A percentile compares a stretch with the other conserved stretches of the same genome.
Conservation (phyloP, 2,888 invertebrate genomes). For the Drosophila dives region DNA sequence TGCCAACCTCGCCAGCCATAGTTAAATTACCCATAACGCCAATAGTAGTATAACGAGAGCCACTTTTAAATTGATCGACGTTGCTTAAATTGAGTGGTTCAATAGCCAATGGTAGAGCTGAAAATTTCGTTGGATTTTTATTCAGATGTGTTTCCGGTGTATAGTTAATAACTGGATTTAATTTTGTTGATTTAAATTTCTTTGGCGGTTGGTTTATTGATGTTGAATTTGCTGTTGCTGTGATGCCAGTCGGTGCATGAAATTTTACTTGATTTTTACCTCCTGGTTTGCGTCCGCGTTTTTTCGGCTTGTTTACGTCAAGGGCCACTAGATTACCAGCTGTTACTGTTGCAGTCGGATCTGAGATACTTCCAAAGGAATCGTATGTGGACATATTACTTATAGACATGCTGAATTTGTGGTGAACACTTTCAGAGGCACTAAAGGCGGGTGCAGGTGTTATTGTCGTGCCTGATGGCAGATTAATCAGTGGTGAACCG, state of each 20-base stretch:
- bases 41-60: background rate
- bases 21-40: background rate
- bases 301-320: slow-evolving; percentile 73
- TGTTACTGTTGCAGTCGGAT: background rate
- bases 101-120: slow-evolving; percentile 1
- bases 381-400: slow-evolving; percentile 15
- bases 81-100: slow-evolving; percentile 59
- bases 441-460: slow-evolving; percentile 73
- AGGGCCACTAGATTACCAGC: slow-evolving; percentile 11
- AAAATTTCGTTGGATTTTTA: background rate
- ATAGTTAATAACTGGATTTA: slow-evolving; percentile 2
- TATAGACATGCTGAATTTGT: slow-evolving; percentile 2
- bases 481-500: slow-evolving; percentile 69
- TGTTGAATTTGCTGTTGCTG: slow-evolving; percentile 5
- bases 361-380: slow-evolving; percentile 2
- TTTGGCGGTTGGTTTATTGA: slow-evolving; percentile 20
- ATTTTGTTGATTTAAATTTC: slow-evolving; percentile 24
- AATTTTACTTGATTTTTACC: slow-evolving; percentile 76
- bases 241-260: slow-evolving; percentile 4
- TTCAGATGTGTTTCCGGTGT: slow-evolving; percentile 2
- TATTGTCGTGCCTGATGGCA: slow-evolving; percentile 84
- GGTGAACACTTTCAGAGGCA: slow-evolving; percentile 7
- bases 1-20: background rate
- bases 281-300: slow-evolving; percentile 83
- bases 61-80: slow-evolving; percentile 31